Percentiles rank a stretch among this genome's conserved stretches.
These are phyloP conservation scores for Agonum fuliginosum DNA, from an alignment of 2,888 invertebrate species.

Conservation along the genomic window DNA sequence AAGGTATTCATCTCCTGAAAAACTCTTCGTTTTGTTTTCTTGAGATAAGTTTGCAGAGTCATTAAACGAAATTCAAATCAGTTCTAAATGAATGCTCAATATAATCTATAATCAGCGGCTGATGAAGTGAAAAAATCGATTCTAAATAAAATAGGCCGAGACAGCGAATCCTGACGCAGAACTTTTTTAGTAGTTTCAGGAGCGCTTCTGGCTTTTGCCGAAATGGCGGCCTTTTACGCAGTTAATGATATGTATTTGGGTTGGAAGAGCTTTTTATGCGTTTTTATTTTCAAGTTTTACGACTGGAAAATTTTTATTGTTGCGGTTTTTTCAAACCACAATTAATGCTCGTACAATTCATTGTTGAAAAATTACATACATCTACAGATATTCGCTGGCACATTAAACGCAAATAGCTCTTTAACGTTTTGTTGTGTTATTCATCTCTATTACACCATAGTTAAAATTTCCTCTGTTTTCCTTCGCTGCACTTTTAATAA, in stretches of 20 bases:
- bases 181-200: slow-evolving; percentile 36
- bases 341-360: slow-evolving; percentile 14
- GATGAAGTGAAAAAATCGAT: slow-evolving; percentile 52
- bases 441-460: background rate
- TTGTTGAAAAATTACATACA: slow-evolving; percentile 30
- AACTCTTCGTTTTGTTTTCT: slow-evolving; percentile 14
- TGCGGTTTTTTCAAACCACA: slow-evolving; percentile 18
- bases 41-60: slow-evolving; percentile 37
- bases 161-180: background rate
- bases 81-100: slow-evolving; percentile 42
- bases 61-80: slow-evolving; percentile 44
- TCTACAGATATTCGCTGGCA: background rate
- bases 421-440: background rate
- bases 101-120: slow-evolving; percentile 50
- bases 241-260: slow-evolving; percentile 54
- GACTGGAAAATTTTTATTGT: slow-evolving; percentile 39
- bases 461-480: too few species aligned
- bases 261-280: slow-evolving; percentile 37
- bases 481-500: too few species aligned
- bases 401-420: background rate
- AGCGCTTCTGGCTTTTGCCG: background rate
- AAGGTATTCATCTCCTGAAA: slow-evolving; percentile 1
- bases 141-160: slow-evolving; percentile 30
- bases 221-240: slow-evolving; percentile 3
- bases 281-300: slow-evolving; percentile 36